Evolutionary conservation across 2,113 vertebrate species (phyloP).

Genomic region (Chionomys nivalis): DNA sequence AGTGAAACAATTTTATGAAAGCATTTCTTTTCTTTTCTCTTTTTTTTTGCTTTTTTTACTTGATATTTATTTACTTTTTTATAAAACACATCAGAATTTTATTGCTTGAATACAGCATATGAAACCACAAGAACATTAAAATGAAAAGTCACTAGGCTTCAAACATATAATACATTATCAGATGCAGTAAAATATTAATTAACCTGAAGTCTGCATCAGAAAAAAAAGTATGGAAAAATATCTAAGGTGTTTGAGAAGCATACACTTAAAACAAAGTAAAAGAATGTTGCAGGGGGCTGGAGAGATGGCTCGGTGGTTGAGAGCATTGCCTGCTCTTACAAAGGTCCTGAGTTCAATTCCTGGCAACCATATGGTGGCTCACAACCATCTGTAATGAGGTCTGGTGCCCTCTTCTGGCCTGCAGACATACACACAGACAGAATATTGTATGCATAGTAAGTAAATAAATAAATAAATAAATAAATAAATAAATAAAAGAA

Average conservation of each 20-base stretch:
- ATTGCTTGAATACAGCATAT: constrained; percentile 99
- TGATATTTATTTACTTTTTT: constrained; percentile 56
- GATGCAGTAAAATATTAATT: constrained; percentile 93
- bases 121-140: constrained; percentile 92
- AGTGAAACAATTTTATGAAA: too few species aligned
- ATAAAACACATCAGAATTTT: constrained; percentile 97
- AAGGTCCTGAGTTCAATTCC: too few species aligned
- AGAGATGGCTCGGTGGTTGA: too few species aligned
- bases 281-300: constrained; percentile 82
- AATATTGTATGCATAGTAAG: too few species aligned
- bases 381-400: too few species aligned
- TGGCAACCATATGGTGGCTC: too few species aligned
- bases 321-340: too few species aligned
- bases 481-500: constrained; percentile 47
- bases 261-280: constrained; percentile 83
- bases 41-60: too few species aligned
- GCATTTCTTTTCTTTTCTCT: too few species aligned
- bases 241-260: constrained; percentile 83
- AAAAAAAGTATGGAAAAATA: constrained; percentile 86
- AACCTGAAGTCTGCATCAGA: constrained; percentile 90
- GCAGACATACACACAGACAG: too few species aligned
- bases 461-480: too few species aligned
- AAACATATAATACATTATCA: constrained; percentile 92
- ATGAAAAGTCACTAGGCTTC: constrained; percentile 90
- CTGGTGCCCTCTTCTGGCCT: too few species aligned